phyloP scores from a whole-genome alignment of 1,140 invertebrate genomes.

The Sitodiplosis mosellana region DNA sequence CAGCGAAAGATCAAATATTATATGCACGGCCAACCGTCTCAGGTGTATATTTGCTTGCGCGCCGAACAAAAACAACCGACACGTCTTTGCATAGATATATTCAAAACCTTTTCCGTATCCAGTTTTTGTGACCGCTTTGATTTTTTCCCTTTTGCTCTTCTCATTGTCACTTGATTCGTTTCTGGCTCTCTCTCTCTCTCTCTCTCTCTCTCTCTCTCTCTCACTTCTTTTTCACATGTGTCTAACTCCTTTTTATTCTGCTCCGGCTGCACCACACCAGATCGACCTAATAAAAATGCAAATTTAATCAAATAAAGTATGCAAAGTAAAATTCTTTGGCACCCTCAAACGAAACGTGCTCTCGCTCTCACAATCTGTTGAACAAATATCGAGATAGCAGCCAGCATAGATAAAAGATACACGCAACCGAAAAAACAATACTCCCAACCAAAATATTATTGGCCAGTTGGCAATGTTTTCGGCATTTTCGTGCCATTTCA shows the following conservation, averaged over 20 bases:
- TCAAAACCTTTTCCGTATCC: not conserved
- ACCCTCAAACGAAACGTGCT: too few species aligned
- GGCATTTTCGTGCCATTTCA: too few species aligned
- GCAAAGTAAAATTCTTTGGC: too few species aligned
- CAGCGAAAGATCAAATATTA: not conserved
- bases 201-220: not conserved
- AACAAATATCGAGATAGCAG: too few species aligned
- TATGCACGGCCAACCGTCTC: not conserved
- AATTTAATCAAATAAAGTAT: too few species aligned
- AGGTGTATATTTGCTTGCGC: not conserved
- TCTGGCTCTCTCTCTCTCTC: conserved; percentile 1
- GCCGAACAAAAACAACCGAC: too few species aligned
- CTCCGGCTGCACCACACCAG: not conserved
- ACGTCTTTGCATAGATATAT: not conserved
- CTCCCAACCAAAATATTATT: too few species aligned
- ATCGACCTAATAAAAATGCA: conserved; percentile 1
- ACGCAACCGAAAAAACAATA: too few species aligned
- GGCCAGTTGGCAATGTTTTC: too few species aligned
- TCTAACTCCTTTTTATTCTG: not conserved
- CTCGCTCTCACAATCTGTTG: too few species aligned
- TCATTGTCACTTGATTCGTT: conserved; percentile 1
- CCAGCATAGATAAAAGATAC: too few species aligned
- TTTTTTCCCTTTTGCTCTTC: not conserved
- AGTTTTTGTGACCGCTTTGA: conserved; percentile 5
- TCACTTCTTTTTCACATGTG: not conserved